These are phyloP conservation scores for Bellardia pandia DNA, from an alignment of 2,888 invertebrate genomes.

Conservation along the genomic window DNA sequence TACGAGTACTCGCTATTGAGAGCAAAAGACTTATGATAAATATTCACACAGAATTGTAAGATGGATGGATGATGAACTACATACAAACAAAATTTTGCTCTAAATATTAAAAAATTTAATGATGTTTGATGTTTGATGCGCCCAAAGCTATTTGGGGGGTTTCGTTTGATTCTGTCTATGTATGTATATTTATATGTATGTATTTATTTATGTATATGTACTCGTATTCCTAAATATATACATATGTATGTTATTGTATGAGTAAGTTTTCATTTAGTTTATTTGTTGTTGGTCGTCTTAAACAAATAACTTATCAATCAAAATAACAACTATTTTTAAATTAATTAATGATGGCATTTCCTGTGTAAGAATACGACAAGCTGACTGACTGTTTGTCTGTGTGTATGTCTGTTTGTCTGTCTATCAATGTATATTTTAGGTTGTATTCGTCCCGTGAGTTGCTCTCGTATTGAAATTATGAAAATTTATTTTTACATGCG, in stretches of 20 bases:
- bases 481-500: background rate
- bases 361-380: slow-evolving; percentile 54
- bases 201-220: background rate
- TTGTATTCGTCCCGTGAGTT: background rate
- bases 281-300: slow-evolving; percentile 49
- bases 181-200: slow-evolving; percentile 13
- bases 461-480: background rate
- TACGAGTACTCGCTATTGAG: background rate
- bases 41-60: slow-evolving; percentile 52
- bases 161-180: slow-evolving; percentile 24
- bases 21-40: slow-evolving; percentile 28
- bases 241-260: background rate
- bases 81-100: slow-evolving; percentile 46
- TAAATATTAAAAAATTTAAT: slow-evolving; percentile 68
- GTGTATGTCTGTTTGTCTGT: slow-evolving; percentile 32
- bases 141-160: slow-evolving; percentile 56
- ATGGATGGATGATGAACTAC: background rate
- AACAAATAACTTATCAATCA: slow-evolving; percentile 74
- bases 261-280: slow-evolving; percentile 31
- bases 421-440: background rate
- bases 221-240: background rate
- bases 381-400: slow-evolving; percentile 23
- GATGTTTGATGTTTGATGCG: slow-evolving; percentile 62
- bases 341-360: slow-evolving; percentile 73
- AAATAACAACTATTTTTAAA: slow-evolving; percentile 71